Evolutionary conservation across 2,888 invertebrate genomes (phyloP), one percentile per base, ranked within the genome.

Genomic region (Euplagia quadripunctaria): DNA sequence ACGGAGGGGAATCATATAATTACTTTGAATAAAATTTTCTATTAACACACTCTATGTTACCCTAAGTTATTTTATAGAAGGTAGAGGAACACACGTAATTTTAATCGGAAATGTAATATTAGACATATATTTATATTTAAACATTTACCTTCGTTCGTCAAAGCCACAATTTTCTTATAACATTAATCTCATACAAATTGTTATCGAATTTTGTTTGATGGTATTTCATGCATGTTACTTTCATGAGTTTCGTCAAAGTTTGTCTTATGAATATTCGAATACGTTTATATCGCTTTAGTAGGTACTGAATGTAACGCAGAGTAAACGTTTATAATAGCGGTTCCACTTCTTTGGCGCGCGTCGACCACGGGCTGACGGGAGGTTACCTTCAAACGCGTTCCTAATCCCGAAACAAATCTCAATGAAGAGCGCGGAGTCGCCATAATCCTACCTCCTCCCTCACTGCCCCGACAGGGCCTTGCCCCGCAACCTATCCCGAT

Each of bases 371-470:
- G 86, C 87, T 90, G 90, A 88, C 89, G 87, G 87, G 88, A 91
- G 94, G 92, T 91, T 91, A 88, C 93, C 91, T 93, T 94, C 93
- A 94, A 94, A 92, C 94, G 93, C 90, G 90, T 87, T 91, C 91
- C 92, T 95, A 95, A 96, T 95, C 94, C 95, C 91, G 91, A 94
- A 94, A 96, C 95, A 95, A 96, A 96, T 96, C 96, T 95, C 95
- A 95, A 96, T 95, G 95, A 95, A 94, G 93, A 94, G 93, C 92
- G 93, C 90, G 92, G 92, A 92, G 92, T 91, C 91, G 88, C 90
- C 87, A 86, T 93, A 94, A 94, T 94, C 94, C 94, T 86, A 89
- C 90, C 86, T 81, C 85, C 86, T 85, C 86, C 85, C 80, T 75
- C 77, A 46, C 72, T 58, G 63, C 85, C 84, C 82, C 85, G 78